Base-by-base conservation (phyloP, 2,888 invertebrate genomes). In the Bombylius discolor region DNA sequence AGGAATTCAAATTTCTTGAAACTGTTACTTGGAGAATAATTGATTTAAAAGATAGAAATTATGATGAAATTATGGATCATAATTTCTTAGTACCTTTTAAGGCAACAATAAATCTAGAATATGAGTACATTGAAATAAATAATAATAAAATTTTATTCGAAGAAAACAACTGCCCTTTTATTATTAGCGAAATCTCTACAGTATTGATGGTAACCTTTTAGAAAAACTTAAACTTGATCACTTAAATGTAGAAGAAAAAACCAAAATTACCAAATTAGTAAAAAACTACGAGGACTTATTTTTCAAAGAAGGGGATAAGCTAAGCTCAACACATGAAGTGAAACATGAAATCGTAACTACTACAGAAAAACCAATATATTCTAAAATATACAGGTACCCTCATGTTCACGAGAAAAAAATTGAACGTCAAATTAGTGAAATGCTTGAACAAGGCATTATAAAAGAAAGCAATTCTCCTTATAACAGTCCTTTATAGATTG, bases 401-500 rank as follows among this genome's bases (percentile, higher is more conserved):
- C 53, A 59, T 39, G 47, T 56, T 5, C 58, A 56, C 13, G 58
- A 61, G 36, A 51, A 57, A 13, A 58, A 61, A 42, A 57, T 60
- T n/a, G 50, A 58, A 32, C 47, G 49, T 11, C 60, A 58, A 52
- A 51, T 57, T n/a, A 44, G n/a, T 3, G 59, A 56, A 45, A 58
- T 59, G 59, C 46, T 57, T 12, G 14, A 33, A 5, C 55, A 54
- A n/a, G 52, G 56, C 31, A 59, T 59, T 32, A 53, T 56, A 34
- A 49, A 49, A 46, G 50, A 56, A 54, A 58, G 53, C 32, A 57
- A 56, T 46, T 58, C 53, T 12, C 60, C 61, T n/a, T 62, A 61
- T 52, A 58, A 58, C 36, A 52, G 53, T 45, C 59, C 60, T 23
- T 55, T 60, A 44, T 62, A 56, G 59, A 58, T 61, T 9, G 59